These are phyloP conservation scores for Cyprinodon tularosa DNA, from an alignment of 2,113 vertebrate genomes.

Conservation along the genomic window DNA sequence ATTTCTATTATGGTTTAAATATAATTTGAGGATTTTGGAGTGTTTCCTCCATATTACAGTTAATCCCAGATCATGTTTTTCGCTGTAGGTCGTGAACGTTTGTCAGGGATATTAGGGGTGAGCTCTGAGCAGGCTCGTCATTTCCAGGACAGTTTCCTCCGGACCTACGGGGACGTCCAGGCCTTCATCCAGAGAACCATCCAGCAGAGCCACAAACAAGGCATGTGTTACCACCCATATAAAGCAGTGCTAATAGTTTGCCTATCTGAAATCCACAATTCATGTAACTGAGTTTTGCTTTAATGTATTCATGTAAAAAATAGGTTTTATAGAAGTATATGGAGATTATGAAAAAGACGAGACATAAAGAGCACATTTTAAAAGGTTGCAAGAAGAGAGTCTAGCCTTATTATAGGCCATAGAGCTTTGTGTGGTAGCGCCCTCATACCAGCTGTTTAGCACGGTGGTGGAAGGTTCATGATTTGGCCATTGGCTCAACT, in stretches of 20 bases:
- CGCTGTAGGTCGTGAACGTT: constrained; percentile 83
- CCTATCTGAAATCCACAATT: neutral
- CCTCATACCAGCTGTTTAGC: no score
- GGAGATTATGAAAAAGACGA: no score
- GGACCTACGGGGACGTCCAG: constrained; percentile 87
- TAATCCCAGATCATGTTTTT: neutral
- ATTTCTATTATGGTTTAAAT: neutral
- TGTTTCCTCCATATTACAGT: neutral
- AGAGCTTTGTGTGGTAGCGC: no score
- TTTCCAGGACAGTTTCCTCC: constrained; percentile 89
- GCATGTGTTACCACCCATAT: constrained; percentile 40
- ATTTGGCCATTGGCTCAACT: no score
- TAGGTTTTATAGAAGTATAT: no score
- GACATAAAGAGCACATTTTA: no score
- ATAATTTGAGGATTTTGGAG: no score
- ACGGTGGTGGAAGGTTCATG: no score
- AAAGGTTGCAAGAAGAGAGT: no score
- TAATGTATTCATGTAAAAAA: no score
- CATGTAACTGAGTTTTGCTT: no score
- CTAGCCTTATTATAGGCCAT: no score
- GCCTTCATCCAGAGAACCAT: constrained; percentile 85
- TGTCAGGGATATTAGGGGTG: constrained; percentile 86
- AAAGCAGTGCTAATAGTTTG: neutral
- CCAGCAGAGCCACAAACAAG: constrained; percentile 83
- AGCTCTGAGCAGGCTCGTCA: constrained; percentile 81